Base-by-base conservation (phyloP, 2,888 invertebrate genomes). In the Agrochola lota region DNA sequence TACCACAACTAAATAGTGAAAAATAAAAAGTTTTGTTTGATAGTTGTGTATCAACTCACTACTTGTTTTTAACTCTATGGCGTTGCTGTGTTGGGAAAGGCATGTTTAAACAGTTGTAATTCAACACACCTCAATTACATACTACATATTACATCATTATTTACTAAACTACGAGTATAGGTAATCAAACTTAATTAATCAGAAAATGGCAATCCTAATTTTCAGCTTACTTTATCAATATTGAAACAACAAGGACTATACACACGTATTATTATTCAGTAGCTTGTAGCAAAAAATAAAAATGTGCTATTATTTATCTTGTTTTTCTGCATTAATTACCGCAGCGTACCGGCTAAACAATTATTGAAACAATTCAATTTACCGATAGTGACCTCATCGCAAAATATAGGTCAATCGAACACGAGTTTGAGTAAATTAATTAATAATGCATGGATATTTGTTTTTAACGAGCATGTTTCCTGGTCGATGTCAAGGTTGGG, bases 391-490 rank as follows among this genome's bases (percentile, higher is more conserved):
- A 88, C 86, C 71, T 86, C 88, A 85, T 71, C 67, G 72, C 52
- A 8, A 71, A 74, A 87, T 85, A 74, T 85, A 63, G 85, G 89
- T 76, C 77, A 88, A 62, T 74, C 80, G 77, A 84, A 35, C 80
- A 77, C 69, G 60, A 72, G 74, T 63, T 71, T 60, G 49, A 69
- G 52, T 49, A 68, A 80, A 76, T 76, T 80, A 81, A 82, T 87
- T 82, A 76, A 68, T 55, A 76, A 80, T 80, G 59, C 52, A 71
- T 78, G 46, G 64, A 73, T 70, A 72, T 63, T 68, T 77, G 77
- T 80, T 82, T 64, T 77, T 77, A 30, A 40, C 71, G 43, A 63
- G 60, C 74, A 43, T 40, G 71, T 63, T 87, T 88, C 88, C 88
- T 78, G 77, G 85, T 86, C 69, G 35, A 55, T 55, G 81, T 74